Conservation (phyloP, 2,797 vertebrate species). For the Gymnoscopelus braueri region DNA sequence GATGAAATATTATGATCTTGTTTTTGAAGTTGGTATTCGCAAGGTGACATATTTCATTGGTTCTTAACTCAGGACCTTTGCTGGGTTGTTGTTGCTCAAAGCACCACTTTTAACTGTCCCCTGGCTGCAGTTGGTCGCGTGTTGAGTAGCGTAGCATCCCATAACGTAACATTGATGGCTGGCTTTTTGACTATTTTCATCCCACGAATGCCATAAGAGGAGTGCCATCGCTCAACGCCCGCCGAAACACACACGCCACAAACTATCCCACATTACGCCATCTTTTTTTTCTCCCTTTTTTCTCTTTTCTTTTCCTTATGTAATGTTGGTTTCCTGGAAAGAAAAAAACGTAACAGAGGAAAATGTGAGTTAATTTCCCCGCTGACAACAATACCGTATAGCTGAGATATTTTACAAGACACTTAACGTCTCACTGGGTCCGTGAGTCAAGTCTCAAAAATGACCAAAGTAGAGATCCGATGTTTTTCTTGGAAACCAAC, state of each 20-base stretch:
- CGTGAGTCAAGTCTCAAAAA: slow-evolving; percentile 4
- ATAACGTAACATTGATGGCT: slow-evolving; percentile 47
- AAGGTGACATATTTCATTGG: slow-evolving; percentile 67
- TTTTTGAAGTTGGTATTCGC: slow-evolving; percentile 75
- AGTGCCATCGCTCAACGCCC: slow-evolving; percentile 16
- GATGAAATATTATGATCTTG: slow-evolving; percentile 75
- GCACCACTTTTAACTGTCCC: slow-evolving; percentile 61
- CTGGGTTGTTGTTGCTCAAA: slow-evolving; percentile 69
- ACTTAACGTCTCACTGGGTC: background rate
- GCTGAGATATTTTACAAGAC: background rate
- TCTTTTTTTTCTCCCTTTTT: background rate
- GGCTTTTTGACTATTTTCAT: slow-evolving; percentile 42
- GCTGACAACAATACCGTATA: background rate
- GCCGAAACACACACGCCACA: slow-evolving; percentile 26
- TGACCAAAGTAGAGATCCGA: slow-evolving; percentile 10
- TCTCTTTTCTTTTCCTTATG: background rate
- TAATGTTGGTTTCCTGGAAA: slow-evolving; percentile 10
- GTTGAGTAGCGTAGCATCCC: slow-evolving; percentile 63
- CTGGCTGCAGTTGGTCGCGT: slow-evolving; percentile 54
- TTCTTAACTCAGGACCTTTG: slow-evolving; percentile 40
- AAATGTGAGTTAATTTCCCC: background rate
- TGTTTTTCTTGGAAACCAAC: background rate
- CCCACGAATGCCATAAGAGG: slow-evolving; percentile 31
- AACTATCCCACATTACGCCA: slow-evolving; percentile 26
- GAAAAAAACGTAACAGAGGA: background rate